A percentile compares a stretch with the other conserved stretches of the same genome.
phyloP scores from a whole-genome alignment of 2,888 invertebrate genomes.

The Melanophora roralis region DNA sequence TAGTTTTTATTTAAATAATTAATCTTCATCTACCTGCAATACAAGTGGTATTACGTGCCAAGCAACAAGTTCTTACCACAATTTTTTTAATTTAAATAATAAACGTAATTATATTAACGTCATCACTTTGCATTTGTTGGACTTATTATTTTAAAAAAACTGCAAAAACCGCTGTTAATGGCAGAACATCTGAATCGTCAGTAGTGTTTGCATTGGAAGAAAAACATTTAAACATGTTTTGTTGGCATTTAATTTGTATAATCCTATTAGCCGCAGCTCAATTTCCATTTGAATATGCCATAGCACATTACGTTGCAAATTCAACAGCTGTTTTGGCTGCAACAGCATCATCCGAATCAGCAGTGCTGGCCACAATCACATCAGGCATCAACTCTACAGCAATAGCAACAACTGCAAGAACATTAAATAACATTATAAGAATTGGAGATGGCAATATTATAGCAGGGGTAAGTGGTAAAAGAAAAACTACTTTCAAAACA shows the following conservation, averaged over 20 bases:
- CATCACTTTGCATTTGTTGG: slow-evolving; percentile 35
- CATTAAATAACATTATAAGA: slow-evolving; percentile 70
- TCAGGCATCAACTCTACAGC: slow-evolving; percentile 54
- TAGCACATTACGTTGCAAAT: slow-evolving; percentile 60
- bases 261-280: slow-evolving; percentile 61
- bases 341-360: slow-evolving; percentile 43
- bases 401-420: slow-evolving; percentile 24
- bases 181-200: slow-evolving; percentile 10
- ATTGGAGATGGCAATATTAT: slow-evolving; percentile 75
- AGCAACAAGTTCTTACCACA: slow-evolving; percentile 66
- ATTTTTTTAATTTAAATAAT: slow-evolving; percentile 49
- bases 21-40: background rate
- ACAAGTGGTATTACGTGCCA: slow-evolving; percentile 23
- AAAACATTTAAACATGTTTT: slow-evolving; percentile 50
- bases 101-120: slow-evolving; percentile 48
- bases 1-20: slow-evolving; percentile 31
- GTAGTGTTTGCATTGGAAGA: slow-evolving; percentile 33
- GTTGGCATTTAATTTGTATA: slow-evolving; percentile 62
- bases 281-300: slow-evolving; percentile 66
- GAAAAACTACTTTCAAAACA: no score
- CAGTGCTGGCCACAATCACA: slow-evolving; percentile 53
- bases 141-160: background rate
- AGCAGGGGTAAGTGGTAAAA: slow-evolving; percentile 69
- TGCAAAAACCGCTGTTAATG: background rate
- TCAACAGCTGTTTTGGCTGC: slow-evolving; percentile 23